Base-by-base conservation (phyloP, 2,113 vertebrate species). In the Spea multiplicata region DNA sequence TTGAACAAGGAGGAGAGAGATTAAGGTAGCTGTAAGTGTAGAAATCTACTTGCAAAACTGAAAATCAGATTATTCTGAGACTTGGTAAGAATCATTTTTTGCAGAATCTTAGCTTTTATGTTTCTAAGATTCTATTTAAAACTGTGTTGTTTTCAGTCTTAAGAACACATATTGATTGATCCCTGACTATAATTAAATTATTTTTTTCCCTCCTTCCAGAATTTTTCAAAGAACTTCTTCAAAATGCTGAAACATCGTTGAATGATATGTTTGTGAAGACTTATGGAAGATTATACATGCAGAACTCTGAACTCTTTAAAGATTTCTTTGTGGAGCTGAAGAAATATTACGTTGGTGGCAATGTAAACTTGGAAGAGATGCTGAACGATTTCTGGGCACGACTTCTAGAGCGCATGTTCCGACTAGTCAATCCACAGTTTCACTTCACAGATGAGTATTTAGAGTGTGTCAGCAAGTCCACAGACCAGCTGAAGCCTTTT, bases 391-490 rank as follows among this genome's bases (percentile, higher is more conserved):
- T 99, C 90, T 99, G 97, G 97, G 92, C 93, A 0, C 95, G 94
- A 62, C 90, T 99, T 8, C 91, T 99, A 86, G 97, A 99, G 88
- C 92, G 97, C 79, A 98, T 99, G 96, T 98, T 99, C 88, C 92
- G 89, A 13, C 90, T 99, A 82, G 95, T 99, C 75, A 99, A 99
- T 78, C 95, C 96, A 0, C 96, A 99, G 91, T 96, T 95, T 78
- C 94, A 96, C 74, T 98, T 99, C 86, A 94, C 90, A 0, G 95
- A 97, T 0, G 89, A 92, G 65, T 98, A 98, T 86, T 94, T 99
- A 73, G 97, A 98, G 83, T 99, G 97, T 0, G 95, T 99, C 83
- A 97, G 95, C 90, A 96, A 90, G 67, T 94, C 97, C 82, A 98
- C 95, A 0, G 97, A 99, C 81, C 93, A 99, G 90, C 91, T 99